Evolutionary conservation across 92 coral and sea anemone genomes (phyloP).

Genomic region (Paragorgia papillata): DNA sequence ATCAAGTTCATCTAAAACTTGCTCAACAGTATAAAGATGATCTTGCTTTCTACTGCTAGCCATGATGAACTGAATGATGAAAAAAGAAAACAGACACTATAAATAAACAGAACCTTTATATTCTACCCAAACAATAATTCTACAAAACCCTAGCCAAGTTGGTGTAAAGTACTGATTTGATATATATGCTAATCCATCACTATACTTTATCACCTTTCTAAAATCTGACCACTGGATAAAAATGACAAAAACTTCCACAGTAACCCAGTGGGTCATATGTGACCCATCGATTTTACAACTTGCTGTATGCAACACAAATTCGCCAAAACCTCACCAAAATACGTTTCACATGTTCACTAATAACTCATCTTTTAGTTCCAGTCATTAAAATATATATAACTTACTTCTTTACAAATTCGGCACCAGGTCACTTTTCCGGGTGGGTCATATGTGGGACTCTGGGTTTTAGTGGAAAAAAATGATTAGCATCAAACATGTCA

Average conservation of each 20-base stretch:
- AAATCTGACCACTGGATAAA: conserved; percentile 19
- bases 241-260: conserved; percentile 19
- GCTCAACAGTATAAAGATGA: not conserved
- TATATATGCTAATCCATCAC: conserved; percentile 11
- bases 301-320: too few relatives aligned
- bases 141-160: conserved; percentile 19
- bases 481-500: too few relatives aligned
- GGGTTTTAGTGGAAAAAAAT: conserved; percentile 10
- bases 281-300: too few relatives aligned
- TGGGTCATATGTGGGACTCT: too few relatives aligned
- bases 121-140: conserved; percentile 2
- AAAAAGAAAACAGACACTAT: conserved; percentile 9
- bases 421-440: conserved; percentile 20
- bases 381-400: conserved; percentile 18
- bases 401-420: conserved; percentile 18
- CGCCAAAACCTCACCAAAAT: conserved; percentile 14
- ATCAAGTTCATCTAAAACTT: conserved; percentile 2
- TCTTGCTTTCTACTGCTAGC: conserved; percentile 6
- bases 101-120: not conserved
- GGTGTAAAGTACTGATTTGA: conserved; percentile 8
- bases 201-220: conserved; percentile 16
- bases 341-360: conserved; percentile 12
- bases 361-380: conserved; percentile 11
- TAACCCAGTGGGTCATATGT: conserved; percentile 25
- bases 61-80: conserved; percentile 7